Percentiles rank a stretch among this genome's conserved stretches.
These are phyloP conservation scores for Drosophila atripex DNA, from an alignment of 2,888 invertebrate genomes.

Conservation along the genomic window DNA sequence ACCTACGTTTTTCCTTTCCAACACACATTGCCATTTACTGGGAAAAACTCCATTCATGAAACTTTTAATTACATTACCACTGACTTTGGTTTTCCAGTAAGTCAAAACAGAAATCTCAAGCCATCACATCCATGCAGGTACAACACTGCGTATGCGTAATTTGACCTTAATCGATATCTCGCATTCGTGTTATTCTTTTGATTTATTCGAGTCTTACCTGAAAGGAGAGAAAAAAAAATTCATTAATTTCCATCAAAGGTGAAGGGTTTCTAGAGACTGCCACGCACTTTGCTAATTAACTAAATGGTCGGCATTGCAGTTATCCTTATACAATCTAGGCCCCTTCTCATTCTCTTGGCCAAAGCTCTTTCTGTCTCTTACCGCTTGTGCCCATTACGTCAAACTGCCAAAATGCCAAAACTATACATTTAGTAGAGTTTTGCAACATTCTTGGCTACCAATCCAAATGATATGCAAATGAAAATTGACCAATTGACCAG, in stretches of 20 bases:
- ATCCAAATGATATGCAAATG: constrained; percentile 74
- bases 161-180: constrained; percentile 71
- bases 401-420: constrained; percentile 48
- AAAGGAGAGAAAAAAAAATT: constrained; percentile 64
- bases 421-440: constrained; percentile 34
- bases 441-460: constrained; percentile 56
- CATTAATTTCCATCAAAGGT: constrained; percentile 46
- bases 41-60: neutral
- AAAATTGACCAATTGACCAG: constrained; percentile 66
- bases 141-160: constrained; percentile 47
- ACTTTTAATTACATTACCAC: neutral
- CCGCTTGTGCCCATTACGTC: constrained; percentile 47
- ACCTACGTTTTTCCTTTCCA: neutral
- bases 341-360: neutral
- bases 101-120: neutral
- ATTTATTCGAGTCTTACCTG: constrained; percentile 64
- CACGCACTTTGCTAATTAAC: constrained; percentile 70
- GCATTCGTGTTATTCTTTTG: constrained; percentile 27
- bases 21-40: neutral
- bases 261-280: constrained; percentile 16
- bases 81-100: neutral
- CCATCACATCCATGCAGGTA: neutral
- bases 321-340: constrained; percentile 21
- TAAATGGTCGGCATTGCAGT: constrained; percentile 29
- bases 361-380: constrained; percentile 16